Conservation (phyloP, 2,113 vertebrate genomes). For the Hydrochoerus hydrochaeris region DNA sequence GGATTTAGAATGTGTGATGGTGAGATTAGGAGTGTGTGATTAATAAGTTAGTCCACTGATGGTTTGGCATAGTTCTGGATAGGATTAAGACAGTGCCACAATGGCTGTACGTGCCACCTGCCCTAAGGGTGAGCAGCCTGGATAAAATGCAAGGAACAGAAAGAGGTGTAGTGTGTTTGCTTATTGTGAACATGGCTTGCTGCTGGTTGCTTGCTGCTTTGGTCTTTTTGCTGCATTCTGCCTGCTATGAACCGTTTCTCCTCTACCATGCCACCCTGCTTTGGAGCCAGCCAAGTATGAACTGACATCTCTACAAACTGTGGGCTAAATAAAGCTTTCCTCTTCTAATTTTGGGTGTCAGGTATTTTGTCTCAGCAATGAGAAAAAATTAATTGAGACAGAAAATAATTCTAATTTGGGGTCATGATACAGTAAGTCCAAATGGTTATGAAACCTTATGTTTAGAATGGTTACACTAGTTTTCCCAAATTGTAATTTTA, state of each 20-base stretch:
- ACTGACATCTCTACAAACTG: background rate
- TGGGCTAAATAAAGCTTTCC: background rate
- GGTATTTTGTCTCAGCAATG: background rate
- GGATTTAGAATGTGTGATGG: too few relatives aligned
- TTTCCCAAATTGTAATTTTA: background rate
- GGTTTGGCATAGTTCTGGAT: background rate
- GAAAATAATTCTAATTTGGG: background rate
- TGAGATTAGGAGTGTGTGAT: background rate
- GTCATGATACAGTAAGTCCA: background rate
- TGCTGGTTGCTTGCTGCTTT: background rate
- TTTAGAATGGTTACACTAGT: background rate
- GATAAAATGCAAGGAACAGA: background rate
- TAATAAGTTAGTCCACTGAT: background rate
- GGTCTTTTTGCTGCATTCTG: background rate
- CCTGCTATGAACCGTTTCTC: background rate
- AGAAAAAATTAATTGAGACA: background rate
- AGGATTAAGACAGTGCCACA: background rate
- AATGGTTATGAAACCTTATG: background rate
- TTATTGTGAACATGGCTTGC: background rate
- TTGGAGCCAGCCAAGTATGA: background rate
- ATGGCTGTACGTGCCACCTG: background rate
- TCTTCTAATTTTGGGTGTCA: background rate
- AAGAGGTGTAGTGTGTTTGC: background rate
- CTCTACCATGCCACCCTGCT: background rate
- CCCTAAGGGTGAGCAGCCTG: background rate